phyloP scores from a whole-genome alignment of 2,888 invertebrate species.

The Eupithecia abbreviata region DNA sequence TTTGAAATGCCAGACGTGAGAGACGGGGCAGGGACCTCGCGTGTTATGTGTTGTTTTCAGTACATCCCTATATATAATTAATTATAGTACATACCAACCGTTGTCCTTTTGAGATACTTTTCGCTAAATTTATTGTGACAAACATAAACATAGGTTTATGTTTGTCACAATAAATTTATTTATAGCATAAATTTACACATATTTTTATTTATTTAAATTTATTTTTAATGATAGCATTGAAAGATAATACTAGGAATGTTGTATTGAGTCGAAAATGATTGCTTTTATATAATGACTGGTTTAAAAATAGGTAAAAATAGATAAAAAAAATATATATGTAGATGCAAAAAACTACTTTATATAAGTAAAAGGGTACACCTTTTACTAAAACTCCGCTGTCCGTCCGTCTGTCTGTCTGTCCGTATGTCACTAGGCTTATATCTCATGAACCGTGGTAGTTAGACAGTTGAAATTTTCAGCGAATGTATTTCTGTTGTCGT shows the following conservation, averaged over 20 bases:
- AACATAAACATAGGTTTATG: too few species aligned
- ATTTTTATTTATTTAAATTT: too few species aligned
- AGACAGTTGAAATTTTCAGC: too few species aligned
- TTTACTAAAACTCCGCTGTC: too few species aligned
- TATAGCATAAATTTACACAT: too few species aligned
- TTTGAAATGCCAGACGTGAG: constrained; percentile 18
- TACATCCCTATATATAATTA: not conserved
- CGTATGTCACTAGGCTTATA: too few species aligned
- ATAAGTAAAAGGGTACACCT: too few species aligned
- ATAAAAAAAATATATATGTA: too few species aligned
- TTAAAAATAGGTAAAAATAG: not conserved
- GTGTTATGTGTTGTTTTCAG: not conserved
- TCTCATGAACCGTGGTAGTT: too few species aligned
- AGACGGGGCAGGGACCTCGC: not conserved
- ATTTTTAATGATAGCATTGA: too few species aligned
- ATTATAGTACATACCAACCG: not conserved
- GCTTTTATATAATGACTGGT: not conserved
- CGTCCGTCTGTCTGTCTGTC: too few species aligned
- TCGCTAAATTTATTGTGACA: not conserved
- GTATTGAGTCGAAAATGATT: not conserved
- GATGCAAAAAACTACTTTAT: not conserved
- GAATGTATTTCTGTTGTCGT: too few species aligned
- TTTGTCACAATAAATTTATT: not conserved
- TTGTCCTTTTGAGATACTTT: not conserved
- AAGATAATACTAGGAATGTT: not conserved